Percentiles rank a stretch among this genome's conserved stretches.
Evolutionary conservation across 2,797 vertebrate species (phyloP).

Genomic region (Poeciliopsis paucimaculata): DNA sequence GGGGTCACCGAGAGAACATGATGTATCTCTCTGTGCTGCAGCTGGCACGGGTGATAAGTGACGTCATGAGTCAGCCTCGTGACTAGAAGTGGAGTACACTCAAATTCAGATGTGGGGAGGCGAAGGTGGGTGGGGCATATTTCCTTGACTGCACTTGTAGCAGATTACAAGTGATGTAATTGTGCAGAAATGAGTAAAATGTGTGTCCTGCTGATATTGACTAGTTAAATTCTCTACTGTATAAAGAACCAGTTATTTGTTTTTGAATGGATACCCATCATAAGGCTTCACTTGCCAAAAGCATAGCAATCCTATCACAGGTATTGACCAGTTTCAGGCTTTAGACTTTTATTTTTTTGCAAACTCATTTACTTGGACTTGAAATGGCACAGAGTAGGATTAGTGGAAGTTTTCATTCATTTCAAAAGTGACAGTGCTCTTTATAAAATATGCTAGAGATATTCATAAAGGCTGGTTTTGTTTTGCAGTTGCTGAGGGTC

Average conservation of each 20-base stretch:
- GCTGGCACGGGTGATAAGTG: conserved; percentile 61
- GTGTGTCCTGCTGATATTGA: background rate
- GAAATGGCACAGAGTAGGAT: background rate
- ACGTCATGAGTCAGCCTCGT: conserved; percentile 11
- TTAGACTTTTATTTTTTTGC: background rate
- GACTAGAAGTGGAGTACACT: conserved; percentile 27
- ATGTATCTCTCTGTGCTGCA: conserved; percentile 52
- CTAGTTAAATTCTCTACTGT: background rate
- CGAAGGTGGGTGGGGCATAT: background rate
- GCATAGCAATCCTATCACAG: background rate
- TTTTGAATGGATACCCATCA: background rate
- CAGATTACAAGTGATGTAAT: background rate
- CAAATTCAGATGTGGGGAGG: conserved; percentile 11
- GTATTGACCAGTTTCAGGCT: background rate
- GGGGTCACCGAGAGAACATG: background rate
- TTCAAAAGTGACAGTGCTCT: too few species aligned
- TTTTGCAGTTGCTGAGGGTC: too few species aligned
- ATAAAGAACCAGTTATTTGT: background rate
- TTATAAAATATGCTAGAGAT: too few species aligned
- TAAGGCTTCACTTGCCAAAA: background rate
- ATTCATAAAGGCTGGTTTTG: too few species aligned
- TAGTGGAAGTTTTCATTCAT: too few species aligned
- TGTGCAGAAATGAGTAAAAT: background rate
- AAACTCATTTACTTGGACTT: background rate
- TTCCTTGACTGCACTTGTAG: background rate